These are phyloP conservation scores for Caenorhabditis plicata DNA, from an alignment of 2,888 invertebrate genomes.

Conservation along the genomic window DNA sequence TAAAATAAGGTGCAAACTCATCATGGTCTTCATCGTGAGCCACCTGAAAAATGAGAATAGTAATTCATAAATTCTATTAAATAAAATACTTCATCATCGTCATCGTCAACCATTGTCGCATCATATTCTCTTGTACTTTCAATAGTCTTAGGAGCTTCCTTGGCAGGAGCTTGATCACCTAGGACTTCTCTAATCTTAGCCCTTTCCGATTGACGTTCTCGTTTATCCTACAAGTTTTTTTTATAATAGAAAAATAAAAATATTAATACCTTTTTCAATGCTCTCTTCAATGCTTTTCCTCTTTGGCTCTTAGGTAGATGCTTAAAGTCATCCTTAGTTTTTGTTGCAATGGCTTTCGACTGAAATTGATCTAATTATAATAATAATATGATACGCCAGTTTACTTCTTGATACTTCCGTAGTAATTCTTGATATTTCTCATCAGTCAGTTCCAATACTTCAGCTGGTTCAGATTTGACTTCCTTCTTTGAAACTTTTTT, in stretches of 20 bases:
- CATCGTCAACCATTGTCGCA: conserved; percentile 80
- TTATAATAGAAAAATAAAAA: not conserved
- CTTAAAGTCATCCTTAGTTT: conserved; percentile 36
- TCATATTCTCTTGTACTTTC: conserved; percentile 88
- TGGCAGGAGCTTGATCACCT: conserved; percentile 69
- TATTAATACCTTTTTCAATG: conserved; percentile 25
- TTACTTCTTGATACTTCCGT: conserved; percentile 31
- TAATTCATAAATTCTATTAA: not conserved
- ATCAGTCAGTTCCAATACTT: conserved; percentile 20
- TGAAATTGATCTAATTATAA: not conserved
- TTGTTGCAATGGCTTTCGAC: conserved; percentile 23
- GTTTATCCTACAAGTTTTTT: conserved; percentile 44
- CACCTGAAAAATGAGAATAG: conserved; percentile 57
- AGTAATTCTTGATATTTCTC: conserved; percentile 26
- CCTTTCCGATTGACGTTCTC: conserved; percentile 54
- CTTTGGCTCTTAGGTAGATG: conserved; percentile 40
- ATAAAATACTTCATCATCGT: conserved; percentile 74
- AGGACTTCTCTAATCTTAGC: conserved; percentile 53
- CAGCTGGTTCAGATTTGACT: too few species aligned
- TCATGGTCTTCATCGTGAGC: conserved; percentile 74
- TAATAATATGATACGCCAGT: not conserved
- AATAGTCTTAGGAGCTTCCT: conserved; percentile 83
- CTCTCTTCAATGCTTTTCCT: conserved; percentile 40
- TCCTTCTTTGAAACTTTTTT: conserved; percentile 18
- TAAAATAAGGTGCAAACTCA: conserved; percentile 85